Percentiles rank a stretch among this genome's conserved stretches.
phyloP scores from a whole-genome alignment of 30 jellyfish, hydroid and myxozoan species.

The Phacellophora camtschatica region DNA sequence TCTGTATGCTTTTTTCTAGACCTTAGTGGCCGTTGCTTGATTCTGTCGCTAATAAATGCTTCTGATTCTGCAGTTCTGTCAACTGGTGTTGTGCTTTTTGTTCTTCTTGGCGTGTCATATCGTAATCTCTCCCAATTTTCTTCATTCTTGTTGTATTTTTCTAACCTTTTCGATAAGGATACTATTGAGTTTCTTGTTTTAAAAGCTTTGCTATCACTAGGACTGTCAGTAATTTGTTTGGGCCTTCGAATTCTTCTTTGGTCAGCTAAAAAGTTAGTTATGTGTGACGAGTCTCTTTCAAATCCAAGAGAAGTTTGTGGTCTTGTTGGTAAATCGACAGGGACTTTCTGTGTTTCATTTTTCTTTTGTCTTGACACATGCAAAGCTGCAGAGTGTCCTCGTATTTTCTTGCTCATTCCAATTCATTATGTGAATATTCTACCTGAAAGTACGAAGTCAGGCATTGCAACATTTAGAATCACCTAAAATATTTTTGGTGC shows the following conservation, averaged over 20 bases:
- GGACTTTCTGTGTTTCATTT: not conserved
- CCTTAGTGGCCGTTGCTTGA: not conserved
- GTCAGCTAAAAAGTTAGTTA: not conserved
- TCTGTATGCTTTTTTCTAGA: not conserved
- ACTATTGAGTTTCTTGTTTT: not conserved
- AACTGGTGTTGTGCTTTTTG: not conserved
- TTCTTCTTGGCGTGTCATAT: not conserved
- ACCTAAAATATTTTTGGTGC: too few relatives aligned
- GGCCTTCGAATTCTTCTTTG: not conserved
- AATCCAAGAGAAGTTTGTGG: slow-evolving; percentile 72
- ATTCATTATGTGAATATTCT: too few relatives aligned
- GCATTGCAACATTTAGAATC: too few relatives aligned
- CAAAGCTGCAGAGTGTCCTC: slow-evolving; percentile 33
- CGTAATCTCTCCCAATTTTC: slow-evolving; percentile 28
- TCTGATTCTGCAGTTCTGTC: not conserved
- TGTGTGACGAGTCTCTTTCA: slow-evolving; percentile 33
- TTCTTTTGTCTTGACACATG: not conserved
- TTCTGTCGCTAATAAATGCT: not conserved
- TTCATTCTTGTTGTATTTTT: slow-evolving; percentile 18
- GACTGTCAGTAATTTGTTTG: not conserved
- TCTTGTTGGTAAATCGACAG: not conserved
- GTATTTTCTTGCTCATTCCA: slow-evolving; percentile 39
- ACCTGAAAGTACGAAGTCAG: too few relatives aligned
- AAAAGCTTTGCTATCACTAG: not conserved
- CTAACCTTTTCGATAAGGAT: slow-evolving; percentile 20